Percentiles rank a stretch among this genome's conserved stretches.
Evolutionary conservation across 1,140 invertebrate species (phyloP).

Genomic region (Dinothrombium tinctorium): DNA sequence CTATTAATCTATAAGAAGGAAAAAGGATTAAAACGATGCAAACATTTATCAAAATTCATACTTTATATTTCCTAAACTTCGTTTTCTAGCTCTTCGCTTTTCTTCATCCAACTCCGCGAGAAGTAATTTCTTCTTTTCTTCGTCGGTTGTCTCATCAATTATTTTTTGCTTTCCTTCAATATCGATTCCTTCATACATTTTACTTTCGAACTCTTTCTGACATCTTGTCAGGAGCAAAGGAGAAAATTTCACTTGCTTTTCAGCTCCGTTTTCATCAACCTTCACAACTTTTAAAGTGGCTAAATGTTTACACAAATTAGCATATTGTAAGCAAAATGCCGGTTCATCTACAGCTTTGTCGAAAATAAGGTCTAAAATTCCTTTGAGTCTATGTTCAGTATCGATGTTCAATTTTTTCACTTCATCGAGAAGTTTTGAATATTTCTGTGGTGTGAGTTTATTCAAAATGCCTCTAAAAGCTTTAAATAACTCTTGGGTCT

Average conservation of each 20-base stretch:
- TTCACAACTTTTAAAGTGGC: slow-evolving; percentile 22
- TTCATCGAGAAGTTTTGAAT: slow-evolving; percentile 49
- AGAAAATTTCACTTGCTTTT: slow-evolving; percentile 40
- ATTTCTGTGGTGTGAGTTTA: slow-evolving; percentile 82
- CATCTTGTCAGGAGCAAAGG: slow-evolving; percentile 56
- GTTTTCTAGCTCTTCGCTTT: slow-evolving; percentile 43
- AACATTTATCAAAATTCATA: too few species aligned
- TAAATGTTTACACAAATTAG: slow-evolving; percentile 37
- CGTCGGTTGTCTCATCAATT: slow-evolving; percentile 28
- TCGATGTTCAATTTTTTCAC: slow-evolving; percentile 51
- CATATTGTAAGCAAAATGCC: slow-evolving; percentile 69
- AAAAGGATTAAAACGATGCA: too few species aligned
- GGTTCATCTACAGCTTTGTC: slow-evolving; percentile 88
- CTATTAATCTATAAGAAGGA: slow-evolving; percentile 60
- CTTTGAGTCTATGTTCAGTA: slow-evolving; percentile 45
- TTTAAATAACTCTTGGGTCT: slow-evolving; percentile 48
- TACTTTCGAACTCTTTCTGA: slow-evolving; percentile 64
- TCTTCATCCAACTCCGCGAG: slow-evolving; percentile 38
- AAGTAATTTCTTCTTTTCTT: slow-evolving; percentile 37
- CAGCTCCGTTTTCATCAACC: slow-evolving; percentile 13
- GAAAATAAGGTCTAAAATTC: slow-evolving; percentile 71
- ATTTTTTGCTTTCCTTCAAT: slow-evolving; percentile 31
- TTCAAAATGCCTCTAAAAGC: slow-evolving; percentile 69
- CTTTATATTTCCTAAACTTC: slow-evolving; percentile 66
- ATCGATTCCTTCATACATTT: slow-evolving; percentile 22